A percentile compares a stretch with the other conserved stretches of the same genome.
Conservation (phyloP, 2,888 invertebrate species). For the Copidosoma aretas region DNA sequence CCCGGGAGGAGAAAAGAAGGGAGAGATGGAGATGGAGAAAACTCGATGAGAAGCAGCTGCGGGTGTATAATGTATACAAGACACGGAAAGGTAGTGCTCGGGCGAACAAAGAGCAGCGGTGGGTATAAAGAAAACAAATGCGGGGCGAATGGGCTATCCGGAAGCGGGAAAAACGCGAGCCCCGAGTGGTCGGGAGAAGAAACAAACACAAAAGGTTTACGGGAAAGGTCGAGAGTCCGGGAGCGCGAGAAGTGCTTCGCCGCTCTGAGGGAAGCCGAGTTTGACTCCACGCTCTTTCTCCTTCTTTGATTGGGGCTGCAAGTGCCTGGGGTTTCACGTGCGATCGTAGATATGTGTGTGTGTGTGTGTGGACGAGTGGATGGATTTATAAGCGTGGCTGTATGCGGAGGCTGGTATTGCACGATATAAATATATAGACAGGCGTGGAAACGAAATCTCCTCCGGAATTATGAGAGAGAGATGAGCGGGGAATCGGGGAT, state of each 20-base stretch:
- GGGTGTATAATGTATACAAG: conserved; percentile 20
- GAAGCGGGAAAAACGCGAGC: conserved; percentile 37
- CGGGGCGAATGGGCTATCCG: conserved; percentile 31
- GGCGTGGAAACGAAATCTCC: conserved; percentile 21
- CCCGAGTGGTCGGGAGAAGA: background rate
- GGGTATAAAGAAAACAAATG: conserved; percentile 38
- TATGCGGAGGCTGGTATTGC: too few species aligned
- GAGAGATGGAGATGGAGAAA: conserved; percentile 9
- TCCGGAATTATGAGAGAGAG: conserved; percentile 29
- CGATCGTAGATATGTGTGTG: too few species aligned
- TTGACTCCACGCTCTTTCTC: background rate
- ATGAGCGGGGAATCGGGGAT: background rate
- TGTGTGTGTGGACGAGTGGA: background rate
- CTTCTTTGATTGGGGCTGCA: conserved; percentile 34
- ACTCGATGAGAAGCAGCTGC: too few species aligned
- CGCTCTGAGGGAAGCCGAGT: background rate
- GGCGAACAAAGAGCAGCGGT: conserved; percentile 30
- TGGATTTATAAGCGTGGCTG: too few species aligned
- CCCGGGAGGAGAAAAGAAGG: conserved; percentile 12
- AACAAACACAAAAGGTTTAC: conserved; percentile 35
- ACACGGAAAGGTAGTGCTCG: background rate
- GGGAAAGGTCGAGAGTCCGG: background rate
- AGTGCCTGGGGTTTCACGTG: conserved; percentile 24
- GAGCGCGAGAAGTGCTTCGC: too few species aligned
- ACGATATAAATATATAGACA: too few species aligned